Evolutionary conservation across 2,113 vertebrate genomes (phyloP).

Genomic region (Irena cyanogastra): DNA sequence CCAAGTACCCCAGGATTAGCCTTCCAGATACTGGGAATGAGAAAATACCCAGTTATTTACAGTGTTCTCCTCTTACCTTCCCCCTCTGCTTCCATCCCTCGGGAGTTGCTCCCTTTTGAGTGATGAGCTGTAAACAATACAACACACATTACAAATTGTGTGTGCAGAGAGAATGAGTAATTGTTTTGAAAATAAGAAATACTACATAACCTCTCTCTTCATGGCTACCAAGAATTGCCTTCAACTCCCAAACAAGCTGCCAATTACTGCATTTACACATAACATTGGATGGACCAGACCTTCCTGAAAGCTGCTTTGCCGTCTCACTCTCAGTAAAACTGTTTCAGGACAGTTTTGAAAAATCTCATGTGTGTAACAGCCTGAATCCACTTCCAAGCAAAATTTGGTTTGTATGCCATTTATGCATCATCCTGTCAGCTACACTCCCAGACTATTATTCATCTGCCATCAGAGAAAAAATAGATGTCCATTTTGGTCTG

Average conservation of each 20-base stretch:
- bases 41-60: not conserved
- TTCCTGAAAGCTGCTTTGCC: not conserved
- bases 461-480: not conserved
- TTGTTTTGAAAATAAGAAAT: conserved; percentile 1
- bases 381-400: not conserved
- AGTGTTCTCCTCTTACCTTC: not conserved
- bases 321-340: not conserved
- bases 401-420: not conserved
- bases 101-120: not conserved
- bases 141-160: not conserved
- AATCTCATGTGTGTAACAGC: not conserved
- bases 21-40: not conserved
- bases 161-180: not conserved
- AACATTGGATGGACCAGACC: not conserved
- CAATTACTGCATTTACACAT: not conserved
- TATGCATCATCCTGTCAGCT: not conserved
- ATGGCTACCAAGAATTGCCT: not conserved
- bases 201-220: not conserved
- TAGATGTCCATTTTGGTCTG: not conserved
- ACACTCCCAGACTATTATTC: not conserved
- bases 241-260: not conserved
- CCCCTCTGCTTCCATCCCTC: not conserved
- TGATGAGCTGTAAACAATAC: not conserved
- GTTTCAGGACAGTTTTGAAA: not conserved
- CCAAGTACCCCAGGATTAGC: not conserved